Evolutionary conservation across 2,113 vertebrate genomes (phyloP), one percentile per base, ranked within the genome.

Genomic region (Chaetura pelagica): DNA sequence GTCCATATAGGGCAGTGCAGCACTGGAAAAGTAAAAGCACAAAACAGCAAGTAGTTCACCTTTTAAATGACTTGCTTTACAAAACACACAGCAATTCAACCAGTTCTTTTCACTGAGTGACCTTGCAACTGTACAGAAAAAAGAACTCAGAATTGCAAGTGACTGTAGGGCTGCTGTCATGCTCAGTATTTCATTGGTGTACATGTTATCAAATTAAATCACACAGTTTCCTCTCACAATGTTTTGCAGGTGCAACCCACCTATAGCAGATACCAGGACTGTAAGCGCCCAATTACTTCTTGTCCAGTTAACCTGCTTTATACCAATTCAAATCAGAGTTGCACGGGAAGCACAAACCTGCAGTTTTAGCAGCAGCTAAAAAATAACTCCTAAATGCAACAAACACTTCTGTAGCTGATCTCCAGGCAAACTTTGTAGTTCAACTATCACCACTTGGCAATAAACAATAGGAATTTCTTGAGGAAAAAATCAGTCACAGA

Each of bases 1-100:
- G 1, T 72, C n/a, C 62, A 62, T 4, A 2, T n/a, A 21, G 0
- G 27, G 29, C 44, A 79, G 16, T 1, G 18, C 1, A 4, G 15
- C 16, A 10, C 18, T 35, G 7, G 32, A 44, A 42, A 89, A 62
- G 10, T 4, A 51, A 32, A 93, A 76, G 35, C 10, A n/a, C 5
- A 61, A 26, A 82, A 7, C 3, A 68, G 23, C 5, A 78, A 78
- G 14, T 5, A 59, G 34, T 27, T 79, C 9, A 46, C 40, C 42
- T 51, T 68, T 24, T 38, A 40, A 30, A 16, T 9, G 17, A 57
- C 27, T 57, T 4, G 0, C 27, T 72, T 75, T 26, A 55, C 24
- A 32, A 85, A 58, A 51, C 30, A 84, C 13, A 46, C 17, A 9
- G 15, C 12, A 84, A 9, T 23, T 58, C 12, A 48, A 40, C 27